Conservation (phyloP, 37 sponge, comb jelly and placozoan genomes). For the Halisarca cf. caerulea region DNA sequence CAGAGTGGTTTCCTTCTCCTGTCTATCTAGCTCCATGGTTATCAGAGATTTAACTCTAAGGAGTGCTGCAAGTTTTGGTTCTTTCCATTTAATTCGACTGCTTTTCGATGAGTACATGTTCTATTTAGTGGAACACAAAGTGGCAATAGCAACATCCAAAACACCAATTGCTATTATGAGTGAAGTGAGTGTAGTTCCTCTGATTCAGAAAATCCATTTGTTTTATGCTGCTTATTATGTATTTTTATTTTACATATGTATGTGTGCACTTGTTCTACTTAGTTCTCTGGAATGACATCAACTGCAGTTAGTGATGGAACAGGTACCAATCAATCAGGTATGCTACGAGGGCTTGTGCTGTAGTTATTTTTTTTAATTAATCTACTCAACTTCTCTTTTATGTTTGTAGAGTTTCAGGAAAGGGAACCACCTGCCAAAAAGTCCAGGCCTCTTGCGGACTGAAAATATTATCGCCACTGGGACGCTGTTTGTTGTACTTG, state of each 20-base stretch:
- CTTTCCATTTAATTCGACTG: conserved; percentile 96
- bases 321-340: neutral
- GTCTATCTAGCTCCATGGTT: conserved; percentile 91
- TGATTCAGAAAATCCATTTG: neutral
- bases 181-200: conserved; percentile 63
- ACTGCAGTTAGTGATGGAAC: neutral
- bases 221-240: neutral
- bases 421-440: conserved; percentile 6
- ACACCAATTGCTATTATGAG: conserved; percentile 94
- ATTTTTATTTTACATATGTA: neutral
- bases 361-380: neutral
- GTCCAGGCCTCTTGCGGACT: neutral
- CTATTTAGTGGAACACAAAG: conserved; percentile 95
- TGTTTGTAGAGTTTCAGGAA: neutral
- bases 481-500: too few relatives aligned
- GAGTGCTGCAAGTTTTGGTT: conserved; percentile 98
- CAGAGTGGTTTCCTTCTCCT: neutral
- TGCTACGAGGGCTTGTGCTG: too few relatives aligned
- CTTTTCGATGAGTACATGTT: conserved; percentile 99
- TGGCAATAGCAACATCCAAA: conserved; percentile 73
- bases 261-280: neutral
- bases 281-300: conserved; percentile 15
- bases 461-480: too few relatives aligned
- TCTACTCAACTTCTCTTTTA: neutral
- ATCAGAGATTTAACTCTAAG: conserved; percentile 97